phyloP scores from a whole-genome alignment of 64 coral and sea anemone genomes.

The Platygyra sinensis region DNA sequence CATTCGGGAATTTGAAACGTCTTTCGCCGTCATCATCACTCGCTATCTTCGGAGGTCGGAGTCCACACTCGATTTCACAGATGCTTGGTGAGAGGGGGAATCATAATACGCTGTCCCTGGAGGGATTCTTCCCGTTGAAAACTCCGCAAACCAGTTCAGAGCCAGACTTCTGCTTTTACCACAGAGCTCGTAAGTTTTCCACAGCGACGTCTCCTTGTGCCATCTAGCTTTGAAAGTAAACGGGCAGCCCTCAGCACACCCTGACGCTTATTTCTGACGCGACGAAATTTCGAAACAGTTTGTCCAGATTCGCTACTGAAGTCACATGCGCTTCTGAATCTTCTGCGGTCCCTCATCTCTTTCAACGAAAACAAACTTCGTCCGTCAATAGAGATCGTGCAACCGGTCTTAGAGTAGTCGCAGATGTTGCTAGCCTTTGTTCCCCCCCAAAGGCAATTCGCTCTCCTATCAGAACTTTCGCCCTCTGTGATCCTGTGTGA shows the following conservation, averaged over 20 bases:
- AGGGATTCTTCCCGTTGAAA: conserved; percentile 25
- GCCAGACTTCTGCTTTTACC: conserved; percentile 50
- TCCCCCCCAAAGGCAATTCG: conserved; percentile 63
- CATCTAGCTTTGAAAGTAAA: conserved; percentile 77
- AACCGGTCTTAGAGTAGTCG: conserved; percentile 50
- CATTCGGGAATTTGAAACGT: conserved; percentile 36
- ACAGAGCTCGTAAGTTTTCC: conserved; percentile 67
- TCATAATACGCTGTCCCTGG: neutral
- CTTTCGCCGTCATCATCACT: conserved; percentile 56
- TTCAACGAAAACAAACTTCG: conserved; percentile 65
- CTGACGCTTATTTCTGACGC: conserved; percentile 42
- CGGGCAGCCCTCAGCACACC: conserved; percentile 45
- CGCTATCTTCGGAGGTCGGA: conserved; percentile 41
- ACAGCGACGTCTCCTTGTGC: conserved; percentile 1
- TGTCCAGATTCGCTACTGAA: conserved; percentile 54
- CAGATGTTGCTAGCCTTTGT: conserved; percentile 48
- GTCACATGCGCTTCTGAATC: conserved; percentile 21
- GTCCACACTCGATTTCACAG: conserved; percentile 5
- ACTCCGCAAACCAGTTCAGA: conserved; percentile 57
- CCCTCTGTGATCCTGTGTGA: conserved; percentile 35
- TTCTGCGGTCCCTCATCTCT: conserved; percentile 35
- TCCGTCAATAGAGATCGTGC: conserved; percentile 65
- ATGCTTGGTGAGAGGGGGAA: neutral
- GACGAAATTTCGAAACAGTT: conserved; percentile 54
- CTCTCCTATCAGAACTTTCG: conserved; percentile 74